These are phyloP conservation scores for Notospermus geniculatus DNA, from an alignment of 1,140 invertebrate species.

Conservation along the genomic window DNA sequence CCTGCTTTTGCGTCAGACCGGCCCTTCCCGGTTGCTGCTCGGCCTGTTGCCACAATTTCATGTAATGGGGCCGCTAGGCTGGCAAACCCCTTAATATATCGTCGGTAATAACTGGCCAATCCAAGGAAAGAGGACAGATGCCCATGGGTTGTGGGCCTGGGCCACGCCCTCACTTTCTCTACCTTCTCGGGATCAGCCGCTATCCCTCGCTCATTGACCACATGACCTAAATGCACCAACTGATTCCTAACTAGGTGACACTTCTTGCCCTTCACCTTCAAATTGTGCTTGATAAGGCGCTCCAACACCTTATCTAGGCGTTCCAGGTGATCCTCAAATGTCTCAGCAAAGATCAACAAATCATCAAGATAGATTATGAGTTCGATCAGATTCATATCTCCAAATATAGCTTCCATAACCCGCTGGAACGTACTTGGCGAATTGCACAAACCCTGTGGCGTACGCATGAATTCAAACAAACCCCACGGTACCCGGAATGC, in stretches of 20 bases:
- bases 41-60: slow-evolving; percentile 2
- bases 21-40: background rate
- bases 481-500: slow-evolving; percentile 47
- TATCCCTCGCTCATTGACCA: background rate
- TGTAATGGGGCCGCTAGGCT: slow-evolving; percentile 17
- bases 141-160: background rate
- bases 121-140: slow-evolving; percentile 1
- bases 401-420: slow-evolving; percentile 25
- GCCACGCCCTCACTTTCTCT: background rate
- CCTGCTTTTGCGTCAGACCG: background rate
- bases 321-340: slow-evolving; percentile 27
- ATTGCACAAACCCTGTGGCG: slow-evolving; percentile 25
- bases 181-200: background rate
- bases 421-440: slow-evolving; percentile 28
- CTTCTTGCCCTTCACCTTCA: slow-evolving; percentile 14
- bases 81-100: slow-evolving; percentile 32
- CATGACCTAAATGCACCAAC: slow-evolving; percentile 11
- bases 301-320: slow-evolving; percentile 13
- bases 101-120: slow-evolving; percentile 24
- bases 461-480: slow-evolving; percentile 19
- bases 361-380: slow-evolving; percentile 14
- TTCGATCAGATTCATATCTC: slow-evolving; percentile 19
- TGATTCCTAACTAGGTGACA: slow-evolving; percentile 13
- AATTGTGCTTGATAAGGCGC: background rate
- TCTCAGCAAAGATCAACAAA: slow-evolving; percentile 18